Evolutionary conservation across 2,888 invertebrate species (phyloP), one percentile per base, ranked within the genome.

Genomic region (Aleiodes leptofemur): DNA sequence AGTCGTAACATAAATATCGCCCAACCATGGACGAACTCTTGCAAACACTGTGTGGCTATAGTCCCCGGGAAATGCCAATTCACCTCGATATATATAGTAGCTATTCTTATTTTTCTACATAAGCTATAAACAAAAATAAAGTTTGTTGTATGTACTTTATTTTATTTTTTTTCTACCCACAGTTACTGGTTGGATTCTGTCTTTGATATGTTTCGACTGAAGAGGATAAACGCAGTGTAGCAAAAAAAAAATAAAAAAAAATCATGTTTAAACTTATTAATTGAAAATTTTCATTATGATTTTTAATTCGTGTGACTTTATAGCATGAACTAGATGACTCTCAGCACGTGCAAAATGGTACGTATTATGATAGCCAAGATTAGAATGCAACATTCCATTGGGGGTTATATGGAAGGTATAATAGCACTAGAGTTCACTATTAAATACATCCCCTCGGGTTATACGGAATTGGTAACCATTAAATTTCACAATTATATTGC

Each of bases 1-100:
- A 73, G 76, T 80, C 76, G 77, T 80, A 77, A 80, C 76, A 79
- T 80, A 79, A 80, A 80, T 79, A 80, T 80, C 69, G 76, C 75
- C 75, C 64, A 55, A 68, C 55, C 72, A 66, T 66, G 29, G 38
- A 66, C 43, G 34, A 72, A 71, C 59, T 71, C n/a, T 31, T 55
- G 53, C 38, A 14, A 11, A 71, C 43, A 66, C 48, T 66, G 64
- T 66, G 64, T 64, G 6, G 34, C 53, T 64, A 64, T 64, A 72
- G 53, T 38, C 50, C 23, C 4, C 34, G 23, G 14, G 5, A 72
- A 53, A 72, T 61, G 34, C 53, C 51, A 61, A 53, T 61, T 64
- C 43, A 72, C 61, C 38, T 64, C 16, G 13, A 16, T 14, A 14
- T 53, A 53, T 53, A 53, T 53, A 53, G 14, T 53, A 16, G 53